phyloP scores from a whole-genome alignment of 2,797 vertebrate genomes.

The Myotis planiceps region DNA sequence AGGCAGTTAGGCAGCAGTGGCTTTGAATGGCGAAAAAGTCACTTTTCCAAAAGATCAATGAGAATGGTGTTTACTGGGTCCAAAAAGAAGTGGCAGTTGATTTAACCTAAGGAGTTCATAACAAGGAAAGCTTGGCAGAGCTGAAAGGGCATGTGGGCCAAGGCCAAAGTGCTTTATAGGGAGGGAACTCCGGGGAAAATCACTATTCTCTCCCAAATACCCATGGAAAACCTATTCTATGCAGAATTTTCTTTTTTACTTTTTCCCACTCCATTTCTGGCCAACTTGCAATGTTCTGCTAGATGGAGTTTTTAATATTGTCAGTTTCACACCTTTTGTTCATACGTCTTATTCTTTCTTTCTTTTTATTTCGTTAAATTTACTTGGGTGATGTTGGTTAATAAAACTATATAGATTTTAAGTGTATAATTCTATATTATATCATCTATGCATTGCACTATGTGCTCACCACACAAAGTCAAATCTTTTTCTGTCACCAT shows the following conservation, averaged over 20 bases:
- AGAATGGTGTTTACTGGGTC: neutral
- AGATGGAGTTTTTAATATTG: conserved; percentile 25
- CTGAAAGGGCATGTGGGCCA: neutral
- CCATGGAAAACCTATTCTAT: neutral
- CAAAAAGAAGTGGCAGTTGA: neutral
- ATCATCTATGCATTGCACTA: neutral
- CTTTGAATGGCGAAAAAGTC: neutral
- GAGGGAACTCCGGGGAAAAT: neutral
- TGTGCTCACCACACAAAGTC: neutral
- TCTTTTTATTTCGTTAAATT: neutral
- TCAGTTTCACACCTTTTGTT: neutral
- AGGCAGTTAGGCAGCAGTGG: conserved; percentile 2
- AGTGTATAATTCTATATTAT: neutral
- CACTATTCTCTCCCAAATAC: neutral
- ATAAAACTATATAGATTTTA: neutral
- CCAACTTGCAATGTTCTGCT: neutral
- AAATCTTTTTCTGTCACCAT: neutral
- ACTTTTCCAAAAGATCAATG: conserved; percentile 46
- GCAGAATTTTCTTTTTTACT: neutral
- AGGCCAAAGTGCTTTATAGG: neutral
- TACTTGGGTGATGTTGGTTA: neutral
- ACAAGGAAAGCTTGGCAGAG: neutral
- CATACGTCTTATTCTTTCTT: neutral
- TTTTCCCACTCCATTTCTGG: neutral
- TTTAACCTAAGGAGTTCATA: neutral